These are phyloP conservation scores for Melanotaenia trifasciata DNA, from an alignment of 2,797 vertebrate species.

Conservation along the genomic window DNA sequence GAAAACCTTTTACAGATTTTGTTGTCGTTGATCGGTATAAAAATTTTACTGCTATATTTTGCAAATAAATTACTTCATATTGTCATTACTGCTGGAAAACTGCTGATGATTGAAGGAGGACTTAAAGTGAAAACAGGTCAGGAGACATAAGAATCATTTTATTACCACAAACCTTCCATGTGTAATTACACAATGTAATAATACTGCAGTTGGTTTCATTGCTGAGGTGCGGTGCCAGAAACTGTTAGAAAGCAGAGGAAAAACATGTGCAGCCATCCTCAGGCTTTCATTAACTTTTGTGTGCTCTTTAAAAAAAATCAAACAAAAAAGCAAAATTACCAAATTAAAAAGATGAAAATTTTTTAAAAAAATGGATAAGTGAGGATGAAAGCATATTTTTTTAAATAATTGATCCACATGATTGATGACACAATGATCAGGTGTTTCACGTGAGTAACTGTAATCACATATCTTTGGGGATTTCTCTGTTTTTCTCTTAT, in stretches of 20 bases:
- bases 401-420: too few species aligned
- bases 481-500: too few species aligned
- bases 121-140: constrained; percentile 47
- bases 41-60: constrained; percentile 18
- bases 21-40: background rate
- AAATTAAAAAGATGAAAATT: too few species aligned
- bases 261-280: background rate
- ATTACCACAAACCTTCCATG: constrained; percentile 35
- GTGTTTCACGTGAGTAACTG: too few species aligned
- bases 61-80: constrained; percentile 28
- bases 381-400: too few species aligned
- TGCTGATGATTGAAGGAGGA: constrained; percentile 51
- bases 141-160: constrained; percentile 36
- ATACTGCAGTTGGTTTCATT: constrained; percentile 10
- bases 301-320: too few species aligned
- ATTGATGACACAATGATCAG: too few species aligned
- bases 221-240: background rate
- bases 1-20: background rate
- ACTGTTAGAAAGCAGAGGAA: background rate
- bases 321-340: too few species aligned
- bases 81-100: constrained; percentile 45
- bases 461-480: too few species aligned
- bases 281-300: too few species aligned
- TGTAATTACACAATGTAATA: constrained; percentile 32
- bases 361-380: too few species aligned